Evolutionary conservation across 2,888 invertebrate species (phyloP).

Genomic region (Prenolepis imparis): DNA sequence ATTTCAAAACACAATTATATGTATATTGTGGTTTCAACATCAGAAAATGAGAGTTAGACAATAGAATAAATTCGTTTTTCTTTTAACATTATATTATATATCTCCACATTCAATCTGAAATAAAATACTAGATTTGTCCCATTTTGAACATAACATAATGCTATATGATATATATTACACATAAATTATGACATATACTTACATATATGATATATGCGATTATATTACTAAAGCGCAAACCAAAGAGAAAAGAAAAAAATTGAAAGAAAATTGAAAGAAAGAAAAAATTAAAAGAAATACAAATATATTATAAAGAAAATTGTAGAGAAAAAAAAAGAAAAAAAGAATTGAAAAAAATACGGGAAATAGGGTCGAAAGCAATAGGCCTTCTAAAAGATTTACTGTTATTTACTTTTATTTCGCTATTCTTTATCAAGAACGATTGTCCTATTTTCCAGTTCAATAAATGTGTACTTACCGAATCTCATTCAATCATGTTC

Average conservation of each 20-base stretch:
- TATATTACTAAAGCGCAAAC: no score
- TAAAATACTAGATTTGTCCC: not conserved
- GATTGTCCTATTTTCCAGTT: not conserved
- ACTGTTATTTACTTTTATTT: not conserved
- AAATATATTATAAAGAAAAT: no score
- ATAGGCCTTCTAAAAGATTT: not conserved
- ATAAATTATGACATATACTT: no score
- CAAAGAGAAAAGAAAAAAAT: no score
- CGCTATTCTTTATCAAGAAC: not conserved
- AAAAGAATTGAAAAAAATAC: not conserved
- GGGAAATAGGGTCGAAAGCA: not conserved
- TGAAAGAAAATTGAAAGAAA: no score
- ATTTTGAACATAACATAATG: not conserved
- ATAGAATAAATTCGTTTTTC: no score
- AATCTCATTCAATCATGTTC: not conserved
- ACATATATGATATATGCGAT: no score
- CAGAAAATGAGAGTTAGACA: not conserved
- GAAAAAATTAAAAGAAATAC: no score
- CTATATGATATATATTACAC: no score
- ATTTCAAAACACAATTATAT: not conserved
- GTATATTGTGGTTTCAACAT: not conserved
- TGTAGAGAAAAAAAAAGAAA: no score
- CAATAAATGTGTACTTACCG: not conserved
- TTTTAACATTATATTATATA: not conserved
- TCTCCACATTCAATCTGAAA: not conserved